phyloP scores from a whole-genome alignment of 1,140 invertebrate genomes.

The Eriocheir sinensis region DNA sequence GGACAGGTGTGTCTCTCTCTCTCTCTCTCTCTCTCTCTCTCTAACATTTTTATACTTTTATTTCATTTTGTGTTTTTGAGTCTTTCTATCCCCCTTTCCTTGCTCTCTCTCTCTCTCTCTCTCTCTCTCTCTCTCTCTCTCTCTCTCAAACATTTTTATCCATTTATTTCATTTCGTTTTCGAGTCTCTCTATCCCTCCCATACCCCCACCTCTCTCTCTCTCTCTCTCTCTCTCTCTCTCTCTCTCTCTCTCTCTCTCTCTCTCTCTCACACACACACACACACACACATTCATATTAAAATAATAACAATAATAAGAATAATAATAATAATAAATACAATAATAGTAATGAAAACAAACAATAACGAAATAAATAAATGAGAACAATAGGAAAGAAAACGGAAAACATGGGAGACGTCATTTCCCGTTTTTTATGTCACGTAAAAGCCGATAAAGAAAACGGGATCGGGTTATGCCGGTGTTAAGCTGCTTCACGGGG shows the following conservation, averaged over 20 bases:
- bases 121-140: not conserved
- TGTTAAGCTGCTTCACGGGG: too few relatives aligned
- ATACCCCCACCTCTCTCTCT: not conserved
- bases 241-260: not conserved
- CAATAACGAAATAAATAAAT: too few relatives aligned
- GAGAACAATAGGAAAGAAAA: too few relatives aligned
- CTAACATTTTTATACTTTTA: too few relatives aligned
- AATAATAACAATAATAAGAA: not conserved
- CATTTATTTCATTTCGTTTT: too few relatives aligned
- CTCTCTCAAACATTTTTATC: not conserved
- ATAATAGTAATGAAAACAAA: too few relatives aligned
- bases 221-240: not conserved
- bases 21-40: constrained; percentile 20
- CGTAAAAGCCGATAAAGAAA: not conserved
- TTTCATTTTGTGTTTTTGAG: too few relatives aligned
- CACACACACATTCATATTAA: not conserved
- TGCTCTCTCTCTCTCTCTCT: not conserved
- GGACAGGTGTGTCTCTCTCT: constrained; percentile 11
- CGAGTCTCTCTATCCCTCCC: constrained; percentile 6
- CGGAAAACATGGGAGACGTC: too few relatives aligned
- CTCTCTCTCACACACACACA: not conserved
- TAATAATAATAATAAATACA: too few relatives aligned
- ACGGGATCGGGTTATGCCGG: not conserved
- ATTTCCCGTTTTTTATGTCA: not conserved
- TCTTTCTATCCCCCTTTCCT: not conserved